Base-by-base conservation (phyloP, 2,113 vertebrate genomes). In the Cichladusa arquata region DNA sequence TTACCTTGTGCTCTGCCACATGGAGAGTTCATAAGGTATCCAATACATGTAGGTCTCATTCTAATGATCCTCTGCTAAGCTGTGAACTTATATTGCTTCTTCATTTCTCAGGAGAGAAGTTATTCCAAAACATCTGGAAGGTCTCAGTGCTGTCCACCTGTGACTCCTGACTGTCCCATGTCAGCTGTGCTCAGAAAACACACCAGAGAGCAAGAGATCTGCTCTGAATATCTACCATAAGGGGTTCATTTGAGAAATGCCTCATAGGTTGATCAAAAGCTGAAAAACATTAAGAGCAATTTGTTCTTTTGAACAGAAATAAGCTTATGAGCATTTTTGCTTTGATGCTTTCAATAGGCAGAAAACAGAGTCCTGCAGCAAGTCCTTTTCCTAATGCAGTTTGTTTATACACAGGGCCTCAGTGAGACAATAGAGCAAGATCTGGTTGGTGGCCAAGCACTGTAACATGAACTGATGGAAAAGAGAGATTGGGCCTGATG, bases 221-320 rank as follows among this genome's bases (percentile, higher is more conserved):
- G 57, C 17, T 53, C 23, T 0, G 2, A 88, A 81, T 34, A 42
- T 65, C 53, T 51, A 24, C 71, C 72, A 64, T 77, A 65, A 4
- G 0, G 69, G 79, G 56, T 93, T 95, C 93, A 93, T 92, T 90
- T 90, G 57, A 88, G 88, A 94, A 96, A 81, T 83, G 56, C 48
- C 57, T 90, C 82, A 36, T 93, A 84, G 86, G 28, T 78, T 92
- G 82, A 92, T 93, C 94, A 96, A 96, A 97, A 96, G 81, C 92
- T 93, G 82, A 95, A 96, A 93, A 94, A 64, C 65, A 88, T 96
- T 95, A 92, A 67, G 44, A 88, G 44, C 20, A 95, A 95, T 95
- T 96, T 96, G 95, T 93, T 95, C 82, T 94, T 94, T 95, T 90
- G 80, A 88, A 88, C 88, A 97, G 93, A 96, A 95, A 86, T 90